A percentile compares a stretch with the other conserved stretches of the same genome.
Evolutionary conservation across 2,113 vertebrate species (phyloP).

Genomic region (Ciconia maguari): DNA sequence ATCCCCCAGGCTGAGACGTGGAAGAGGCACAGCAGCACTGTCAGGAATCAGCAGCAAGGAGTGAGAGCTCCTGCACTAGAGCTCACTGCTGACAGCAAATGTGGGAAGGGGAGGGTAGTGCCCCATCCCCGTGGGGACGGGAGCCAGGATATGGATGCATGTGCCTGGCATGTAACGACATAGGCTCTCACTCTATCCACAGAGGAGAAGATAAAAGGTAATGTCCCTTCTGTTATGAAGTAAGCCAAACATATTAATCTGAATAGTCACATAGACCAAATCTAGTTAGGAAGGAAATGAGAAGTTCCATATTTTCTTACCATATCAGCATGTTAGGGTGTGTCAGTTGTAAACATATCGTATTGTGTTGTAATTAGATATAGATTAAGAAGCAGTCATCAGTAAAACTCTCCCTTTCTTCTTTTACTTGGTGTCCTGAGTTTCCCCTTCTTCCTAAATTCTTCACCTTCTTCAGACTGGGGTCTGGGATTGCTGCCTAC

Average conservation of each 20-base stretch:
- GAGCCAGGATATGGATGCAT: background rate
- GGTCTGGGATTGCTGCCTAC: background rate
- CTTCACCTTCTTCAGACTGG: background rate
- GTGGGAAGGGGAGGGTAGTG: background rate
- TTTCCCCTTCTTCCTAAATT: background rate
- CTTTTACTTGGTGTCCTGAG: background rate
- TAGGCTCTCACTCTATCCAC: background rate
- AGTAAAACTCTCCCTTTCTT: background rate
- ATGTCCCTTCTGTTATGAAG: background rate
- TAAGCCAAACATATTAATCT: background rate
- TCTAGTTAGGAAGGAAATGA: background rate
- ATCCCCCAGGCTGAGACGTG: background rate
- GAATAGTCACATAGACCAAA: background rate
- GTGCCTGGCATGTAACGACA: too few species aligned
- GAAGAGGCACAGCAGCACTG: background rate
- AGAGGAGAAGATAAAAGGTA: background rate
- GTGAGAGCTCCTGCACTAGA: accelerated
- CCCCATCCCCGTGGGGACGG: accelerated
- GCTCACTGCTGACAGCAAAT: background rate
- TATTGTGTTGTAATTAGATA: background rate
- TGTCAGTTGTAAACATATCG: background rate
- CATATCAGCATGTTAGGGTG: background rate
- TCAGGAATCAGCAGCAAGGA: background rate
- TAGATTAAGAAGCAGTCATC: background rate
- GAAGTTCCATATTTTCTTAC: background rate